Conservation (phyloP, 2,888 invertebrate genomes). For the Chirona hameri region DNA sequence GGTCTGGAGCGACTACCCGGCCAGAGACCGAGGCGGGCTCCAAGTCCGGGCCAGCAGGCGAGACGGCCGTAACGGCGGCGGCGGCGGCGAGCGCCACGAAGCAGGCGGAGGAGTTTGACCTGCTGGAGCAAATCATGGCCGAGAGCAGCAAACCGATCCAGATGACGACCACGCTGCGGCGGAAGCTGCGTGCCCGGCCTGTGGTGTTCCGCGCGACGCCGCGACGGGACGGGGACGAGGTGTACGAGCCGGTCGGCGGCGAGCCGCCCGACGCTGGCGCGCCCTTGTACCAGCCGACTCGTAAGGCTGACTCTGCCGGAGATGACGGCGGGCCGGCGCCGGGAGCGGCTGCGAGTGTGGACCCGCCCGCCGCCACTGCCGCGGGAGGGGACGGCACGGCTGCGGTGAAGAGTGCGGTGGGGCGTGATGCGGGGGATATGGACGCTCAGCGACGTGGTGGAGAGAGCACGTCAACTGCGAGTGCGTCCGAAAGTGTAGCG, state of each 20-base stretch:
- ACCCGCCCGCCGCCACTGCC: no score
- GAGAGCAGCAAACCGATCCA: constrained; percentile 1
- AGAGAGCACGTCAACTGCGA: constrained; percentile 31
- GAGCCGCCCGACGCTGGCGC: constrained; percentile 43
- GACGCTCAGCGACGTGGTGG: constrained; percentile 36
- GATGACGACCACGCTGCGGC: background rate
- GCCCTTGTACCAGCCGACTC: constrained; percentile 44
- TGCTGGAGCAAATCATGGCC: background rate
- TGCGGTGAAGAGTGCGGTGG: background rate
- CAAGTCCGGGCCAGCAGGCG: no score
- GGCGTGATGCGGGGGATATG: constrained; percentile 31
- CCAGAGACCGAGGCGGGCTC: background rate
- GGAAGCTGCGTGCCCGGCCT: background rate
- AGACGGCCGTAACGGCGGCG: background rate
- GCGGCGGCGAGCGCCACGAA: background rate
- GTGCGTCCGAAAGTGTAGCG: constrained; percentile 44
- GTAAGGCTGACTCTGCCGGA: constrained; percentile 37
- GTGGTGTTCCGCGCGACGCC: constrained; percentile 33
- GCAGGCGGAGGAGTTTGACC: constrained; percentile 8
- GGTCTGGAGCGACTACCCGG: background rate
- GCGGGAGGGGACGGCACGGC: constrained; percentile 35
- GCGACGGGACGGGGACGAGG: constrained; percentile 42
- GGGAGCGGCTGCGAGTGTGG: constrained; percentile 36
- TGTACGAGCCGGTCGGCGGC: constrained; percentile 44
- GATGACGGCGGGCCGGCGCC: constrained; percentile 6